Evolutionary conservation across 2,888 invertebrate species (phyloP).

Genomic region (Ormyrus thymus): DNA sequence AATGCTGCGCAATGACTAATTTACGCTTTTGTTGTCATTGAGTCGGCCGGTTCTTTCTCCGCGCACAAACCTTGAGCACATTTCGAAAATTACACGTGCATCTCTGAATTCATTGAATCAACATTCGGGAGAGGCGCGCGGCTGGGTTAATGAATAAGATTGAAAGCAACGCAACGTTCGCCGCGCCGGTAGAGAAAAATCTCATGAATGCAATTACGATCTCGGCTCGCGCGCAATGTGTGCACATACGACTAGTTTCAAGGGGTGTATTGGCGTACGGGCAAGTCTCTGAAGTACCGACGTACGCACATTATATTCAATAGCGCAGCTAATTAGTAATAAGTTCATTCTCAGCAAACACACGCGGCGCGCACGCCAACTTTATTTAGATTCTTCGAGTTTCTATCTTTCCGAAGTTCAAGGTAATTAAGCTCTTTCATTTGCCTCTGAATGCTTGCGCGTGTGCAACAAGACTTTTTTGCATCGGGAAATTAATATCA

Average conservation of each 20-base stretch:
- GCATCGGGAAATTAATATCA: not conserved
- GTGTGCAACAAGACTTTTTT: not conserved
- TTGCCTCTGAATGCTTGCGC: not conserved
- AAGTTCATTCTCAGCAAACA: conserved; percentile 61
- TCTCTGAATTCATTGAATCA: conserved; percentile 44
- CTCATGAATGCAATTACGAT: conserved; percentile 49
- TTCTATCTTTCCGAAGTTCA: not conserved
- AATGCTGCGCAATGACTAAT: no score
- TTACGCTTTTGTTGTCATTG: not conserved
- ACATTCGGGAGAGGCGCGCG: conserved; percentile 23
- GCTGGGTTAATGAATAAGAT: conserved; percentile 43
- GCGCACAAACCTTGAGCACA: conserved; percentile 28
- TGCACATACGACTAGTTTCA: conserved; percentile 38
- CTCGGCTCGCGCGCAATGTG: conserved; percentile 9
- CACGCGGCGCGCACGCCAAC: conserved; percentile 1
- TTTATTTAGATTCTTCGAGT: conserved; percentile 18
- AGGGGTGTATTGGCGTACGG: conserved; percentile 22
- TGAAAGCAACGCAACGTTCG: conserved; percentile 19
- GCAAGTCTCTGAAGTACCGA: conserved; percentile 47
- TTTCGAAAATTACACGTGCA: conserved; percentile 3
- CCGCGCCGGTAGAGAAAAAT: conserved; percentile 31
- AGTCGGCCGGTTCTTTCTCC: not conserved
- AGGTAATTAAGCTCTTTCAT: no score
- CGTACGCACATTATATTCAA: conserved; percentile 60
- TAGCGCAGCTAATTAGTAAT: conserved; percentile 64